phyloP scores from a whole-genome alignment of 1,140 invertebrate genomes.

The Diachasma alloeum region DNA sequence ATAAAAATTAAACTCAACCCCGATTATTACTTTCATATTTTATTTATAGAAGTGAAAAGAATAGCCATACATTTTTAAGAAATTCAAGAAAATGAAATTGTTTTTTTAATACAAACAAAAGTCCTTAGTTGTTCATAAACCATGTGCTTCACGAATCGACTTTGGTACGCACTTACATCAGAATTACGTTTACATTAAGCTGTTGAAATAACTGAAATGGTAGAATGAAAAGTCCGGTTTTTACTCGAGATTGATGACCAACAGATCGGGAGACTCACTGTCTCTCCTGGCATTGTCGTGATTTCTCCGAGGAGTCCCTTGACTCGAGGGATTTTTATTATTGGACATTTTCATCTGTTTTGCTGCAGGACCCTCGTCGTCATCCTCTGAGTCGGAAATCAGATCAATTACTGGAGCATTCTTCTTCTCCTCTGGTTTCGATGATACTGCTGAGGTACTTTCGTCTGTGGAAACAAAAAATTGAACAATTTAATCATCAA shows the following conservation, averaged over 20 bases:
- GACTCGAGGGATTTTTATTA: constrained; percentile 55
- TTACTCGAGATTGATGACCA: constrained; percentile 64
- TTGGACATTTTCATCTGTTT: constrained; percentile 39
- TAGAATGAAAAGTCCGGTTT: neutral
- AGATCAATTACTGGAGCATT: constrained; percentile 58
- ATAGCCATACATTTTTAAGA: constrained; percentile 11
- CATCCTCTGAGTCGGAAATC: constrained; percentile 62
- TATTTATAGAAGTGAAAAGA: neutral
- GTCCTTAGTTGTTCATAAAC: neutral
- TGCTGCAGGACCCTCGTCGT: constrained; percentile 54
- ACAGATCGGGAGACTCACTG: constrained; percentile 61
- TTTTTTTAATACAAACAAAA: neutral
- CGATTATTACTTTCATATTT: constrained; percentile 5
- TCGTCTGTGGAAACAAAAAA: constrained; percentile 48
- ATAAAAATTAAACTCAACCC: constrained; percentile 21
- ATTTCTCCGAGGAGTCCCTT: constrained; percentile 55
- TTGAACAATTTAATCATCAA: neutral
- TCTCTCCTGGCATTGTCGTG: constrained; percentile 59
- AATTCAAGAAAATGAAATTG: neutral
- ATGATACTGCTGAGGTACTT: constrained; percentile 44
- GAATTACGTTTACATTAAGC: neutral
- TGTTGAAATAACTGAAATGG: neutral
- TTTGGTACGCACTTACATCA: constrained; percentile 19
- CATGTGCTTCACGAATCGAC: neutral
- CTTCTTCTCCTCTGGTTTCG: constrained; percentile 53